Evolutionary conservation across 2,797 vertebrate species (phyloP).

Genomic region (Lacerta viridis): DNA sequence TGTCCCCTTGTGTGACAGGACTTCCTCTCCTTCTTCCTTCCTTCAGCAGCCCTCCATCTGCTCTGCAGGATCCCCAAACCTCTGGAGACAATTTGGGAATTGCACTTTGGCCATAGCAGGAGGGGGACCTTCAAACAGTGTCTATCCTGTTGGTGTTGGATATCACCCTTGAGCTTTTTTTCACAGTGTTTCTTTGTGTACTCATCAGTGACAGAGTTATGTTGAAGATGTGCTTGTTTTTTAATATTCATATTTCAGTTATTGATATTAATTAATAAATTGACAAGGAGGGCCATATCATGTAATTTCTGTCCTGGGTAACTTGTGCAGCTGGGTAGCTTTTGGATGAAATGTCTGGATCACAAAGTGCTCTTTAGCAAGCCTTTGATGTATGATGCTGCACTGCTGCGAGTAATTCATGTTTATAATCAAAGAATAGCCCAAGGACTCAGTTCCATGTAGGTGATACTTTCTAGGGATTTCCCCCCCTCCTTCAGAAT

Average conservation of each 20-base stretch:
- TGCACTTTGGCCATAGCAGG: too few species aligned
- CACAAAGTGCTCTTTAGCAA: constrained; percentile 6
- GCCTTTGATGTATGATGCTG: background rate
- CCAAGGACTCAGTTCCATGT: constrained; percentile 1
- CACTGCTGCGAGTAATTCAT: background rate
- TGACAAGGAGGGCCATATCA: background rate
- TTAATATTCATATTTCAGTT: background rate
- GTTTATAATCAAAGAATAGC: constrained; percentile 8
- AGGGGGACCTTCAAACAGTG: too few species aligned
- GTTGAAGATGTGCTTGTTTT: background rate
- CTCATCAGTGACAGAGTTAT: background rate
- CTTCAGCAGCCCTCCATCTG: background rate
- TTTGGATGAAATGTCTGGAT: background rate
- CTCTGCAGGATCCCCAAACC: background rate
- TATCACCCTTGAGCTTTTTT: background rate
- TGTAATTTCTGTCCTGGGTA: background rate
- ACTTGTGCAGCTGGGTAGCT: background rate
- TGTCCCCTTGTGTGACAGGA: too few species aligned
- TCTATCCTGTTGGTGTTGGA: too few species aligned
- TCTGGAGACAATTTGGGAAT: too few species aligned
- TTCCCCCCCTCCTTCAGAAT: background rate
- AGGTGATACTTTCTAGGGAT: background rate
- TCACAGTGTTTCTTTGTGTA: background rate
- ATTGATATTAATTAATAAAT: background rate
- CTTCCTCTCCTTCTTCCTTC: background rate